Percentiles rank a stretch among this genome's conserved stretches.
Conservation (phyloP, 2,888 invertebrate genomes). For the Peribatodes rhomboidaria region DNA sequence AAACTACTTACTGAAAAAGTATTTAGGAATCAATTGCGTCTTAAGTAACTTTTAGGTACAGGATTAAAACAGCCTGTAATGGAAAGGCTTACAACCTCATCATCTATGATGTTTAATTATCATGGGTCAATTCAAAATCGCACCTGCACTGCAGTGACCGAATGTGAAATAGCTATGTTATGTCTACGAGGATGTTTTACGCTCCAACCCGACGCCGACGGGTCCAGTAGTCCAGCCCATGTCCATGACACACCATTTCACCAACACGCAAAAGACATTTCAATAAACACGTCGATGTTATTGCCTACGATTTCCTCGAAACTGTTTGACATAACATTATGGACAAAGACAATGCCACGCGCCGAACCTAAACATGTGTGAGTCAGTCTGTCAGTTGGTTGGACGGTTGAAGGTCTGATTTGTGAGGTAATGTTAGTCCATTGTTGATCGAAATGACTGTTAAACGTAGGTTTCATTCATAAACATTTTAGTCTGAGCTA, state of each 20-base stretch:
- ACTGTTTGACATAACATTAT: conserved; percentile 75
- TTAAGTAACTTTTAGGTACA: not conserved
- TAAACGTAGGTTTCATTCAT: conserved; percentile 17
- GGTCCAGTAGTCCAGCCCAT: not conserved
- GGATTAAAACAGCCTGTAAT: not conserved
- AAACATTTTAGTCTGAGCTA: conserved; percentile 3
- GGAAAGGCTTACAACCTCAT: not conserved
- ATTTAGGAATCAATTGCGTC: not conserved
- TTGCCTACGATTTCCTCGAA: conserved; percentile 71
- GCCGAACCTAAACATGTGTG: conserved; percentile 76
- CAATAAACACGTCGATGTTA: conserved; percentile 66
- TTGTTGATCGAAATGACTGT: not conserved
- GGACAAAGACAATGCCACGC: conserved; percentile 82
- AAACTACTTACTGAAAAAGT: no score
- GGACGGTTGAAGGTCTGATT: conserved; percentile 10
- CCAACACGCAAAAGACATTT: conserved; percentile 55
- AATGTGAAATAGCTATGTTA: conserved; percentile 34
- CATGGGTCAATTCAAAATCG: conserved; percentile 16
- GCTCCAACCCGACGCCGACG: conserved; percentile 25
- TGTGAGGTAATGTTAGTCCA: conserved; percentile 12
- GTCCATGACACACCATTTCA: conserved; percentile 32
- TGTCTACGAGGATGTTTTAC: conserved; percentile 41
- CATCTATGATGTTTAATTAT: conserved; percentile 15
- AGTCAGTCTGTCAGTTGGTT: conserved; percentile 55
- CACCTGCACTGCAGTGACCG: conserved; percentile 16